These are phyloP conservation scores for Drosophila erecta DNA, from an alignment of 1,140 invertebrate genomes.

Conservation along the genomic window DNA sequence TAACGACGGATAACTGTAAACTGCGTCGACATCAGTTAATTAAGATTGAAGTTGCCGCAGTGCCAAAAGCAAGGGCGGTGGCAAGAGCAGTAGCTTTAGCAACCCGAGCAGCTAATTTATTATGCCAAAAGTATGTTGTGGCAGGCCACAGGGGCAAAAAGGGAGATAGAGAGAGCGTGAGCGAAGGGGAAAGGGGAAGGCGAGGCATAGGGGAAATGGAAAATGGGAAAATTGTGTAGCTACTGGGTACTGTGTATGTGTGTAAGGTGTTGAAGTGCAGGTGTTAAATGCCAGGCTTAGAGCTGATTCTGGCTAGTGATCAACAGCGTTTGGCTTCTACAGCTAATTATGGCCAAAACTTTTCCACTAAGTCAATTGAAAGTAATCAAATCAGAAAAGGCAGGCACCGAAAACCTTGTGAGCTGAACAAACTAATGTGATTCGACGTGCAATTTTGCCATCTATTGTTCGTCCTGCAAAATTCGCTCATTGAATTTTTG, in stretches of 20 bases:
- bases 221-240: constrained; percentile 27
- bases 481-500: constrained; percentile 27
- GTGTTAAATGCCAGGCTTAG: constrained; percentile 63
- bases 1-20: constrained; percentile 61
- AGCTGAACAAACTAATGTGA: constrained; percentile 9
- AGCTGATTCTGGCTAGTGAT: constrained; percentile 22
- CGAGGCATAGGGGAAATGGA: constrained; percentile 1
- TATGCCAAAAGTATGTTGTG: constrained; percentile 70
- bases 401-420: constrained; percentile 5
- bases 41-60: constrained; percentile 80
- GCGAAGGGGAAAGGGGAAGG: not conserved
- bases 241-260: constrained; percentile 30
- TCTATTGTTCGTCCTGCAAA: constrained; percentile 12
- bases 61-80: constrained; percentile 22
- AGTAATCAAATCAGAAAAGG: constrained; percentile 2
- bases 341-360: constrained; percentile 31
- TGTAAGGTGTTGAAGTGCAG: constrained; percentile 57
- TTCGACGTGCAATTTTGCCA: constrained; percentile 4
- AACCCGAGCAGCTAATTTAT: constrained; percentile 68
- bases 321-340: constrained; percentile 21
- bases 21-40: constrained; percentile 76
- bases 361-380: constrained; percentile 5
- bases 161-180: constrained; percentile 1
- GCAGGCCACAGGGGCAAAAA: constrained; percentile 41
- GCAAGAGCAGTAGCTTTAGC: constrained; percentile 17